Evolutionary conservation across 2,797 vertebrate genomes (phyloP), one percentile per base, ranked within the genome.

Genomic region (Bradypus variegatus): DNA sequence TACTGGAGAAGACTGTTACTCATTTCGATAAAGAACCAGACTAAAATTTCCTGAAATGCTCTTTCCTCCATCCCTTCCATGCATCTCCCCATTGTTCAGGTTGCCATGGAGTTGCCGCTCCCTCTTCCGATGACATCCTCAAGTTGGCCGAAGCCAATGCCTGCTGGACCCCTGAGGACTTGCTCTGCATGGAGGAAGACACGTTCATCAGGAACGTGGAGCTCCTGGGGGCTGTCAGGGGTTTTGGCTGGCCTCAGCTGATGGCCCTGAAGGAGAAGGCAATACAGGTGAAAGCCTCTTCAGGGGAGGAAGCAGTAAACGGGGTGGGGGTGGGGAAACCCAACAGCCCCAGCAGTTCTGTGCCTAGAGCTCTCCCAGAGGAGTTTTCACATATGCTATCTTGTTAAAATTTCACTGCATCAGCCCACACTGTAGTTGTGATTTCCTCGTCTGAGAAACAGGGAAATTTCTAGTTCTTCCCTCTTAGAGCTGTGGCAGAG

Each of bases 211-310:
- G 95, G 96, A 97, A 94, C 0, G 97, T 98, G 93, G 97, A 97
- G 88, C 94, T 97, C 87, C 97, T 98, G 91, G 97, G 98, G 31
- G 77, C 93, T 2, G 81, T 98, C 82, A 65, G 85, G 58, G 90
- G 95, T 58, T 98, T 98, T 88, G 96, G 92, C 73, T 36, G 2
- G 19, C 95, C 96, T 25, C 98, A 98, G 93, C 97, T 98, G 76
- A 80, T 27, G 76, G 95, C 94, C 36, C 93, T 98, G 88, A 98
- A 98, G 96, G 97, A 98, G 83, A 98, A 97, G 96, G 97, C 97
- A 2, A 95, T 97, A 62, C 94, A 97, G 98, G 98, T 98, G 96
- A 91, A 91, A 93, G 0, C 67, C 12, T 15, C 45, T 2, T 53
- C 50, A 50, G 60, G 85, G 58, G 70, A 88, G 81, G 80, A 73